Evolutionary conservation across 2,888 invertebrate species (phyloP).

Genomic region (Archips xylosteana): DNA sequence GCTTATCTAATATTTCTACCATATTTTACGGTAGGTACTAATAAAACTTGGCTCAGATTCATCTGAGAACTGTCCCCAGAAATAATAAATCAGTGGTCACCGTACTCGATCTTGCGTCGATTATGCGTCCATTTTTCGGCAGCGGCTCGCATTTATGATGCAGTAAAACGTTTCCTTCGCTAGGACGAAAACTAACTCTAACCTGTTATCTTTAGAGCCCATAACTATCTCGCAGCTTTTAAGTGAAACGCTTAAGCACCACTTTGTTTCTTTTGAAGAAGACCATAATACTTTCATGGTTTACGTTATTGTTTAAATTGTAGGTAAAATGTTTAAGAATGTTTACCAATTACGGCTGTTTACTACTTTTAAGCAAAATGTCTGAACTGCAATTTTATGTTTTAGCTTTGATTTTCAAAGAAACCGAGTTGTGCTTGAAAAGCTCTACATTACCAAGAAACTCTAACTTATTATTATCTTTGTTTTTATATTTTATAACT

Average conservation of each 20-base stretch:
- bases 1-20: too few species aligned
- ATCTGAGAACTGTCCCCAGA: constrained; percentile 19
- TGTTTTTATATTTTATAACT: too few species aligned
- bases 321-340: not conserved
- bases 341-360: not conserved
- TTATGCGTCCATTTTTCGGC: constrained; percentile 57
- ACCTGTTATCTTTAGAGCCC: not conserved
- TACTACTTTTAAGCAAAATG: too few species aligned
- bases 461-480: too few species aligned
- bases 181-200: constrained; percentile 9
- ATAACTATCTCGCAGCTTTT: not conserved
- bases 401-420: too few species aligned
- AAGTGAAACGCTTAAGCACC: constrained; percentile 11
- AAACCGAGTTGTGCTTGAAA: too few species aligned
- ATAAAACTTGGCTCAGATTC: not conserved
- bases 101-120: constrained; percentile 49
- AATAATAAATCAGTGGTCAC: constrained; percentile 47
- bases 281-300: constrained; percentile 8
- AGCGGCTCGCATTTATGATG: constrained; percentile 62
- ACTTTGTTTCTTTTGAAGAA: constrained; percentile 20
- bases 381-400: too few species aligned
- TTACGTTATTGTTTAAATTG: constrained; percentile 11
- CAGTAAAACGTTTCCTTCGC: constrained; percentile 59
- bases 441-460: too few species aligned
- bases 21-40: not conserved